Percentiles rank a stretch among this genome's conserved stretches.
Evolutionary conservation across 2,113 vertebrate species (phyloP).

Genomic region (Euleptes europaea): DNA sequence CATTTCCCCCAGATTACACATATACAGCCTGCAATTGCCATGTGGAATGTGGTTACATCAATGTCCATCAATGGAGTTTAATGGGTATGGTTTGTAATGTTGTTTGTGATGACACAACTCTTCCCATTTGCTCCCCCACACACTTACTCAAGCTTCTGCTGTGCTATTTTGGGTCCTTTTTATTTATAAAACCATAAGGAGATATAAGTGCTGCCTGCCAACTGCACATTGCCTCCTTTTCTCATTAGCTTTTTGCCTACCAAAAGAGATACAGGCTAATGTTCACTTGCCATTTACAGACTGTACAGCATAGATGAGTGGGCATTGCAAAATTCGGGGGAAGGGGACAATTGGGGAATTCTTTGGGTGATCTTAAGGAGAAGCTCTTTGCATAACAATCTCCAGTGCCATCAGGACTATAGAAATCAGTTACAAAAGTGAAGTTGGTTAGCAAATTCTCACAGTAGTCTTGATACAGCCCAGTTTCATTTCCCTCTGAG

Average conservation of each 20-base stretch:
- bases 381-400: not conserved
- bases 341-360: not conserved
- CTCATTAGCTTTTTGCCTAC: too few relatives aligned
- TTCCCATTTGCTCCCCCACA: not conserved
- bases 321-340: not conserved
- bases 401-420: not conserved
- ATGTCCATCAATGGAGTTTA: not conserved
- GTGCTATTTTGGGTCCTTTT: not conserved
- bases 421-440: not conserved
- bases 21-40: not conserved
- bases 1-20: too few relatives aligned
- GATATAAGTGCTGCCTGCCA: too few relatives aligned
- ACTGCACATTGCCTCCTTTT: too few relatives aligned
- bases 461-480: not conserved
- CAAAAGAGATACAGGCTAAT: too few relatives aligned
- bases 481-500: constrained; percentile 20
- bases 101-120: not conserved
- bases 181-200: too few relatives aligned
- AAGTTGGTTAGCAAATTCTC: constrained; percentile 17
- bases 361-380: not conserved
- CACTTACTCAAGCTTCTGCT: not conserved
- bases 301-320: not conserved
- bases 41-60: not conserved
- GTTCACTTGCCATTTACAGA: not conserved
- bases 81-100: not conserved